Base-by-base conservation (phyloP, 2,888 invertebrate species). In the Ennomos quercinarius region DNA sequence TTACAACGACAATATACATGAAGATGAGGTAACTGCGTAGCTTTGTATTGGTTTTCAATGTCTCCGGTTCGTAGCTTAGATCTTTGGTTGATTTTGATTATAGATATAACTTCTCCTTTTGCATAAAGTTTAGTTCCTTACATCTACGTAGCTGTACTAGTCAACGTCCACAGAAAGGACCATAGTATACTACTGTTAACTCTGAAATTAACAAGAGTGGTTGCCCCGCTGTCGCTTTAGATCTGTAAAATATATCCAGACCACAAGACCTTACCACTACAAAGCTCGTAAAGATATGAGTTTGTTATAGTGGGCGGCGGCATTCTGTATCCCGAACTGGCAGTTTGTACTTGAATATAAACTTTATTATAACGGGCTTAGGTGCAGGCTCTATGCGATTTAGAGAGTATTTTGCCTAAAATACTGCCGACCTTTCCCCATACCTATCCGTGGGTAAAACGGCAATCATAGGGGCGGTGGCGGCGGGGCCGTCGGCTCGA, bases 371-470 rank as follows among this genome's bases (percentile, higher is more conserved):
- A 55, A 48, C 47, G 47, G 37, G 44, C 53, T 58, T 62, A 61
- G 60, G 60, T 55, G 51, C 43, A 57, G 61, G 45, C 57, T 55
- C 52, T 50, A 34, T 43, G 50, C 41, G 46, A 57, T 62, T 55
- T 45, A 58, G 56, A 58, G 61, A 44, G 58, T 62, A 65, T 63
- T 66, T 57, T 59, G 65, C 62, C 67, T 63, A 65, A 67, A 69
- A 66, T 65, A 66, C 62, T 65, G 61, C 45, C 64, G 56, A 67
- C 69, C 66, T 61, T 66, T 63, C 52, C 55, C 52, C 63, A 52
- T 59, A 61, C 57, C 64, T 63, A 63, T 62, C 59, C 64, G 59
- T 56, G 60, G 63, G 65, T 63, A 60, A 37, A 66, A 62, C 61
- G 63, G 61, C 65, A 59, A 57, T 66, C 49, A 57, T 51, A 52